phyloP scores from a whole-genome alignment of 2,797 vertebrate species.

The Bradypus variegatus region DNA sequence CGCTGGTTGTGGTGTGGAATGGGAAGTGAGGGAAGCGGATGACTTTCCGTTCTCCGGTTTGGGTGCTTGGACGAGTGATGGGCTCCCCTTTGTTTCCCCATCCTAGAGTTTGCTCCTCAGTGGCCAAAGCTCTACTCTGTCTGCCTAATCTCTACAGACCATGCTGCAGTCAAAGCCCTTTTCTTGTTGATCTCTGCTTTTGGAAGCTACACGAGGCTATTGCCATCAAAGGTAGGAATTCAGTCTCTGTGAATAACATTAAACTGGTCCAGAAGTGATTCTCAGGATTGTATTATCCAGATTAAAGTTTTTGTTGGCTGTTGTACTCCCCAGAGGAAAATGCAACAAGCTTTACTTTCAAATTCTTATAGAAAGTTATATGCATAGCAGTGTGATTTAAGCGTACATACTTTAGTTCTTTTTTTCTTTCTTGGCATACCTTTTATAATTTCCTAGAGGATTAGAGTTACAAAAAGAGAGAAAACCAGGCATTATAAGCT shows the following conservation, averaged over 20 bases:
- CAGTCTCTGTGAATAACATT: not conserved
- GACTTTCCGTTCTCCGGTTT: not conserved
- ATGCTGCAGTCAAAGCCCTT: not conserved
- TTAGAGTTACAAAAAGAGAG: not conserved
- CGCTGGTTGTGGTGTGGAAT: too few species aligned
- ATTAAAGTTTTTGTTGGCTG: not conserved
- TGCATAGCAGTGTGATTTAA: not conserved
- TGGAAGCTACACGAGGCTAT: not conserved
- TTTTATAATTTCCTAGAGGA: not conserved
- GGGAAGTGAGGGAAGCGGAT: not conserved
- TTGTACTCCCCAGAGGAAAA: not conserved
- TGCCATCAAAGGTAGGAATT: not conserved
- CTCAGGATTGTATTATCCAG: not conserved
- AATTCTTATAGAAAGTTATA: not conserved
- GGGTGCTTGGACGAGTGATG: not conserved
- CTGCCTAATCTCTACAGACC: not conserved
- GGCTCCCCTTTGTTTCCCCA: not conserved
- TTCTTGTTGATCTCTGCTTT: not conserved
- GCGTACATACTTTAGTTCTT: not conserved
- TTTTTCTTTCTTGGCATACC: not conserved
- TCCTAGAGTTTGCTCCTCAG: not conserved
- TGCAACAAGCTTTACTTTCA: not conserved
- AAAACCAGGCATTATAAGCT: not conserved
- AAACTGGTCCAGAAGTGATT: not conserved
- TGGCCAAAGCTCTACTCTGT: not conserved